A percentile compares a stretch with the other conserved stretches of the same genome.
Conservation (phyloP, 2,113 vertebrate species). For the Mustelus asterias region DNA sequence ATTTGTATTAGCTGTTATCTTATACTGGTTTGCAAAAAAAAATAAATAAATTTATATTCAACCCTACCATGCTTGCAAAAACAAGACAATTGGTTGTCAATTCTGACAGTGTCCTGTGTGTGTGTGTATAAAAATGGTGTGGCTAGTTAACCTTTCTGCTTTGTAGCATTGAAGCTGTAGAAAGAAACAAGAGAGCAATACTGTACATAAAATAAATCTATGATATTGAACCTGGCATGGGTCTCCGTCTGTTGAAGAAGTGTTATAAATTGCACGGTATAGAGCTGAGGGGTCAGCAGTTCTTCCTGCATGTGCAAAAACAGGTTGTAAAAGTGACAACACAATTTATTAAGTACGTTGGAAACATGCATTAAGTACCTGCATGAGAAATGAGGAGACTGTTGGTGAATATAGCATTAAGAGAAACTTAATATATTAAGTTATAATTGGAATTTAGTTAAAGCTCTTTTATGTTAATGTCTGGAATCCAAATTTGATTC, state of each 20-base stretch:
- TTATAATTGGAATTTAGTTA: slow-evolving; percentile 73
- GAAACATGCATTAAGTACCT: slow-evolving; percentile 52
- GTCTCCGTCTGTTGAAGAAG: slow-evolving; percentile 61
- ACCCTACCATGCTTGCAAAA: slow-evolving; percentile 61
- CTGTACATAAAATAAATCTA: slow-evolving; percentile 69
- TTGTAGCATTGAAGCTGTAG: slow-evolving; percentile 72
- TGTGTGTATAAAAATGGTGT: slow-evolving; percentile 64
- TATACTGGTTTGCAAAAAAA: slow-evolving; percentile 61
- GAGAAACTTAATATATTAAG: slow-evolving; percentile 80
- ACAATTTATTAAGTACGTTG: slow-evolving; percentile 46
- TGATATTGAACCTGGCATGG: slow-evolving; percentile 65
- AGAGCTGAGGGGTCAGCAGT: slow-evolving; percentile 65
- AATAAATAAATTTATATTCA: slow-evolving; percentile 58
- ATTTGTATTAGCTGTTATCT: slow-evolving; percentile 70
- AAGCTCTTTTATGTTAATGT: slow-evolving; percentile 68
- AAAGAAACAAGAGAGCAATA: slow-evolving; percentile 78
- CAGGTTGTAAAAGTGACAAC: slow-evolving; percentile 59
- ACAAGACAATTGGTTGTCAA: slow-evolving; percentile 59
- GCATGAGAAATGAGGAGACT: slow-evolving; percentile 58
- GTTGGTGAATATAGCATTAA: slow-evolving; percentile 59
- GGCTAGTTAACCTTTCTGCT: slow-evolving; percentile 62
- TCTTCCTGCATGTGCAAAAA: slow-evolving; percentile 71
- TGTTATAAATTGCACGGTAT: slow-evolving; percentile 57
- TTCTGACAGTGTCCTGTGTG: slow-evolving; percentile 58
- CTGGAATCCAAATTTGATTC: slow-evolving; percentile 60